A percentile compares a stretch with the other conserved stretches of the same genome.
These are phyloP conservation scores for Mormoops blainvillei DNA, from an alignment of 2,113 vertebrate genomes.

Conservation along the genomic window DNA sequence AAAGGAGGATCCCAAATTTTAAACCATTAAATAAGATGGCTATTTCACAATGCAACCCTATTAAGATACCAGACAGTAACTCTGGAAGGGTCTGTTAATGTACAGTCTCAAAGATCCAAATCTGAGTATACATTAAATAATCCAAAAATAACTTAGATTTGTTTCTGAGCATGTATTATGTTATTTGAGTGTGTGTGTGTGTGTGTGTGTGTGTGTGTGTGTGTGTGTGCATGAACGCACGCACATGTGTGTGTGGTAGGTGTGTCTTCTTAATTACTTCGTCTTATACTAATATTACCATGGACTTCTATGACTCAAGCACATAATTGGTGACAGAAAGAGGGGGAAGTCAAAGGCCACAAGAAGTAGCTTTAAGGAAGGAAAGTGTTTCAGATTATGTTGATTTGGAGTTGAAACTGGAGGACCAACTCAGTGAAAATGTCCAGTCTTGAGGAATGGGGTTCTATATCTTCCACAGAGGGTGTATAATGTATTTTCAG, in stretches of 20 bases:
- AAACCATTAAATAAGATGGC: conserved; percentile 56
- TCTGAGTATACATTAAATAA: conserved; percentile 35
- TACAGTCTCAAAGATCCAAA: conserved; percentile 13
- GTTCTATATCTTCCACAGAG: background rate
- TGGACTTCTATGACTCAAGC: conserved; percentile 49
- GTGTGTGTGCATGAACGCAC: no score
- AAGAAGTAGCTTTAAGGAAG: conserved; percentile 26
- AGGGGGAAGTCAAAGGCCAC: conserved; percentile 51
- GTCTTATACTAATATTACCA: conserved; percentile 69
- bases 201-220: no score
- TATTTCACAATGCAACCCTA: conserved; percentile 47
- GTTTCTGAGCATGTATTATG: conserved; percentile 31
- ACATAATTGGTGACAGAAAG: conserved; percentile 56
- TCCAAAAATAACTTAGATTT: conserved; percentile 54
- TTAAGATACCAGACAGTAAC: conserved; percentile 41
- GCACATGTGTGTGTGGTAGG: conserved; percentile 39
- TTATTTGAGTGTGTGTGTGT: conserved; percentile 43
- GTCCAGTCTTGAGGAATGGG: background rate
- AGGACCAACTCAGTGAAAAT: background rate
- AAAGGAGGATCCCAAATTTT: conserved; percentile 64
- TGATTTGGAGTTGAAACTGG: background rate
- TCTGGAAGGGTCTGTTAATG: conserved; percentile 7
- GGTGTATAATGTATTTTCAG: background rate
- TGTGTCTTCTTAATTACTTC: conserved; percentile 56
- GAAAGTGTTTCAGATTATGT: background rate